Conservation (phyloP, 1,140 invertebrate species). For the Bradysia coprophila region DNA sequence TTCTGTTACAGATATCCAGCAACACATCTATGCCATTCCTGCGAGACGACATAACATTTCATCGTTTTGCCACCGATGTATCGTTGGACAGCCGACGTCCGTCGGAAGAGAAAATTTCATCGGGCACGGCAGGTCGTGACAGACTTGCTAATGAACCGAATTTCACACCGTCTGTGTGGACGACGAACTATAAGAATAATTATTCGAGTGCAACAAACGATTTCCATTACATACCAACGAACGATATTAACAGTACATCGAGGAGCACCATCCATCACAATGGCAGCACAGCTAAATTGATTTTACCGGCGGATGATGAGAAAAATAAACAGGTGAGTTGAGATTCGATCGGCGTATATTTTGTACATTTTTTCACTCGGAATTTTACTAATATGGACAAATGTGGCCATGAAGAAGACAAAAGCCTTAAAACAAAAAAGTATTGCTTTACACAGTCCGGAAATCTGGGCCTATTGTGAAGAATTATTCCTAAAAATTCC, state of each 20-base stretch:
- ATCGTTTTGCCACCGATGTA: not conserved
- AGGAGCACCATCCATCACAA: not conserved
- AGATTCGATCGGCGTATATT: too few relatives aligned
- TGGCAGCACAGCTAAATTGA: not conserved
- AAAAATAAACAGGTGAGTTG: not conserved
- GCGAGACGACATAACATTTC: constrained; percentile 1
- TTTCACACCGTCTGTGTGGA: not conserved
- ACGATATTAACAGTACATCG: not conserved
- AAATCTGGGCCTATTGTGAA: too few relatives aligned
- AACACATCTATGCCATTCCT: constrained; percentile 2
- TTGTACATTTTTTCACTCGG: too few relatives aligned
- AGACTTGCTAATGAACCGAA: not conserved
- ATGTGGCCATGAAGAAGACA: too few relatives aligned
- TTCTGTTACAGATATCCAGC: not conserved
- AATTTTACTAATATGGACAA: too few relatives aligned
- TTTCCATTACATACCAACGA: not conserved
- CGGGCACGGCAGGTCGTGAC: not conserved
- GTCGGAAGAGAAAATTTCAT: not conserved
- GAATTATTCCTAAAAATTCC: too few relatives aligned
- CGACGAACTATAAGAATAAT: not conserved
- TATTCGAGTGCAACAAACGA: not conserved
- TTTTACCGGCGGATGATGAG: not conserved
- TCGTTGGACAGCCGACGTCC: not conserved
- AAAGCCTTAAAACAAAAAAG: too few relatives aligned
- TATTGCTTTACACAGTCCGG: too few relatives aligned